Base-by-base conservation (phyloP, 2,797 vertebrate species). In the Macrochelys suwanniensis region DNA sequence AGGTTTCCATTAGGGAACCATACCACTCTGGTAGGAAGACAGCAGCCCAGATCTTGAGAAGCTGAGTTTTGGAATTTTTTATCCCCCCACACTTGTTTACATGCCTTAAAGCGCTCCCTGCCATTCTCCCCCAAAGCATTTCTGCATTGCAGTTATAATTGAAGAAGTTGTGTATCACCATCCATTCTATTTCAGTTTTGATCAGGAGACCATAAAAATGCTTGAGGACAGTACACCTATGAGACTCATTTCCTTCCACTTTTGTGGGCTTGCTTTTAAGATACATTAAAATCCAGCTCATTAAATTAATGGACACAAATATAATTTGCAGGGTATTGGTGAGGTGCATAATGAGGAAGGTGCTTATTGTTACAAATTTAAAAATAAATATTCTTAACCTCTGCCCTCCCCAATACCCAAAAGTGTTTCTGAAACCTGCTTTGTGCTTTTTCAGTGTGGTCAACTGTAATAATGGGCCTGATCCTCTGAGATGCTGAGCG, bases 301-400 rank as follows among this genome's bases (percentile, higher is more conserved):
- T 84, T 87, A 82, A 87, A 91, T 68, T 88, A 86, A 94, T 87
- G 81, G 68, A 82, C n/a, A 87, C n/a, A 65, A 80, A 82, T 80
- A 65, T 31, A 50, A 42, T 57, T 49, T 82, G 77, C 45, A 7
- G 19, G 71, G 85, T 71, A 71, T 11, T 31, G n/a, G 25, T 42
- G 57, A 53, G 37, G n/a, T 65, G 19, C 31, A 10, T 42, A 71
- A 7, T 4, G 23, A 79, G 47, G 50, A 57, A 56, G 54, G 28
- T 15, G 28, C 11, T 87, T 50, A 65, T 11, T 28, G 2, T 80
- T 80, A 80, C 49, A 65, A 49, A 21, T 31, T 50, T 87, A 50
- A 65, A 53, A 87, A 65, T 19, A 51, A 54, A 49, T 45, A 54
- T 59, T 61, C 50, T 4, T 61, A 61, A 49, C 2, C 42, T 31